phyloP scores from a whole-genome alignment of 53 echinoderm and acorn worm species.

The Astropecten irregularis region DNA sequence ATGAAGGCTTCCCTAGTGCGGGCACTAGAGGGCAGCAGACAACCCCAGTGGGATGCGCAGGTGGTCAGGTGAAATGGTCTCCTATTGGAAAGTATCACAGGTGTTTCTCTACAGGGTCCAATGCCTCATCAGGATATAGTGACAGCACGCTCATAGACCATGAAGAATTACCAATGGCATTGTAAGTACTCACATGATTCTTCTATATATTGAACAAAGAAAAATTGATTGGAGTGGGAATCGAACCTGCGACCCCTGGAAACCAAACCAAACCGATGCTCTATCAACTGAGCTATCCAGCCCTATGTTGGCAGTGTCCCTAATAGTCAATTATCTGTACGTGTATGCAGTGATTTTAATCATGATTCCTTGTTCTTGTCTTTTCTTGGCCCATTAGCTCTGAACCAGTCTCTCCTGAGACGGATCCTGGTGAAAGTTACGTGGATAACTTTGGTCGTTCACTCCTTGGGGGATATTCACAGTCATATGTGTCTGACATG shows the following conservation, averaged over 20 bases:
- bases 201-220: too few species aligned
- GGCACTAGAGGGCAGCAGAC: conserved; percentile 33
- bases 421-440: conserved; percentile 43
- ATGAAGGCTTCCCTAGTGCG: not conserved
- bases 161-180: conserved; percentile 85
- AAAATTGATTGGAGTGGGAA: too few species aligned
- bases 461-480: conserved; percentile 86
- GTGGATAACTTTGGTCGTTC: conserved; percentile 90
- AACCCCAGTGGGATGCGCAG: not conserved
- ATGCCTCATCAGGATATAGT: conserved; percentile 68
- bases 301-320: too few species aligned
- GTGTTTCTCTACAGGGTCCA: conserved; percentile 43
- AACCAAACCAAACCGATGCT: too few species aligned
- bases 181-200: conserved; percentile 59
- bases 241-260: too few species aligned
- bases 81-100: not conserved
- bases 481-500: conserved; percentile 85
- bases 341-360: too few species aligned
- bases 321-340: too few species aligned
- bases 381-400: conserved; percentile 49
- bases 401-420: conserved; percentile 2
- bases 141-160: conserved; percentile 70
- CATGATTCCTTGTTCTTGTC: too few species aligned
- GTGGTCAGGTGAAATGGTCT: not conserved
- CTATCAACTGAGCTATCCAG: too few species aligned